Evolutionary conservation across 1,140 invertebrate genomes (phyloP).

Genomic region (Polyergus mexicanus): DNA sequence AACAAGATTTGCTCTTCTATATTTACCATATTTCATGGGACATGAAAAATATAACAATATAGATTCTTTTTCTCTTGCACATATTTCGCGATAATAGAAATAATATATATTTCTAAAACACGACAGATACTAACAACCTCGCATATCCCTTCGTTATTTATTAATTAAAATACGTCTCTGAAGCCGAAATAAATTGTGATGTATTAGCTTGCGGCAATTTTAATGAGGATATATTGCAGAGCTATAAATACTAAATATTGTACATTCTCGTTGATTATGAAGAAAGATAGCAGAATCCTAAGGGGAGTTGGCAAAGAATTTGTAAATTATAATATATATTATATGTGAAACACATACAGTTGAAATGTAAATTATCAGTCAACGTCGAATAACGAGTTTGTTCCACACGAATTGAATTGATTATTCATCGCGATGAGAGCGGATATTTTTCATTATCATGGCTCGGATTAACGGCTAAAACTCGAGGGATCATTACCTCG

Average conservation of each 20-base stretch:
- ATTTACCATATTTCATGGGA: neutral
- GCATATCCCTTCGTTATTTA: neutral
- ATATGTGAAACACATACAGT: neutral
- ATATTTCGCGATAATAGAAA: conserved; percentile 6
- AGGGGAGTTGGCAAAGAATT: neutral
- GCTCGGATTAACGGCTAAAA: conserved; percentile 42
- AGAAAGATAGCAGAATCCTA: neutral
- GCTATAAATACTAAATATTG: conserved; percentile 19
- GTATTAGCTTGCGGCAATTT: conserved; percentile 10
- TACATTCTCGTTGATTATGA: conserved; percentile 17
- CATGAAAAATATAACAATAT: neutral
- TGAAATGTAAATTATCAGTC: conserved; percentile 39
- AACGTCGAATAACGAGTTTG: neutral
- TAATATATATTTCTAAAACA: neutral
- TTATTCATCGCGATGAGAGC: conserved; percentile 16
- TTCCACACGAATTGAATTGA: conserved; percentile 31
- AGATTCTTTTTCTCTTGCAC: neutral
- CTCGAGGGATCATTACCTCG: conserved; percentile 42
- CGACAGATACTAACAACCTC: neutral
- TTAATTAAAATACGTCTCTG: conserved; percentile 46
- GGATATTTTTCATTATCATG: conserved; percentile 45
- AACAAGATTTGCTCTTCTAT: neutral
- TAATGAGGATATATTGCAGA: conserved; percentile 32
- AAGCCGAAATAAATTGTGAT: conserved; percentile 15
- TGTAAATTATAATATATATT: neutral